Conservation (phyloP, 2,888 invertebrate species). For the Prenolepis imparis region DNA sequence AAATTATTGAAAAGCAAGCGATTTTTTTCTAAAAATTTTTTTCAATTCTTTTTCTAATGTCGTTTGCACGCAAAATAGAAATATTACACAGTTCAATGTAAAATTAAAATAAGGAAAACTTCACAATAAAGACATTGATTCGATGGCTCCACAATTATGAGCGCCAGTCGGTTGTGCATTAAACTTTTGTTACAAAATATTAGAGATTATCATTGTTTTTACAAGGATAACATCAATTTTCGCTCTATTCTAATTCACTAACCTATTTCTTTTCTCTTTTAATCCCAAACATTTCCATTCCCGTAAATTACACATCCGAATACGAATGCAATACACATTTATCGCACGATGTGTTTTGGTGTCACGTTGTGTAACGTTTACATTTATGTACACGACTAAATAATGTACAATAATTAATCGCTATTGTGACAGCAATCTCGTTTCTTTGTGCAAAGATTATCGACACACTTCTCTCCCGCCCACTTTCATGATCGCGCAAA, state of each 20-base stretch:
- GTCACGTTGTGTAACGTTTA: background rate
- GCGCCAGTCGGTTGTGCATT: background rate
- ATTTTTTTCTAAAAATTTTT: background rate
- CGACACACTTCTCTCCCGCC: background rate
- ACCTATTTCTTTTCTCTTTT: background rate
- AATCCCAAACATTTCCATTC: background rate
- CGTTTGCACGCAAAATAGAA: background rate
- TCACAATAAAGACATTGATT: background rate
- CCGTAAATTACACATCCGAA: background rate
- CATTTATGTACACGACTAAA: background rate
- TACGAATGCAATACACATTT: background rate
- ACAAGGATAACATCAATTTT: background rate
- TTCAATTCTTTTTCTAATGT: background rate
- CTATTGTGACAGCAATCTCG: background rate
- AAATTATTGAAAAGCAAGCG: background rate
- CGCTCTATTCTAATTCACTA: background rate
- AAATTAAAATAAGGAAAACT: background rate
- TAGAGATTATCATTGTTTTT: background rate
- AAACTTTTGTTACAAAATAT: background rate
- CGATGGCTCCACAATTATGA: background rate
- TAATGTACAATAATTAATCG: background rate
- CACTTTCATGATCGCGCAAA: background rate
- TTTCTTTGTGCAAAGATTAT: background rate
- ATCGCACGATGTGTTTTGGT: background rate
- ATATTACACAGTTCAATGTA: background rate